Base-by-base conservation (phyloP, 2,797 vertebrate species). In the Hippoglossus hippoglossus region DNA sequence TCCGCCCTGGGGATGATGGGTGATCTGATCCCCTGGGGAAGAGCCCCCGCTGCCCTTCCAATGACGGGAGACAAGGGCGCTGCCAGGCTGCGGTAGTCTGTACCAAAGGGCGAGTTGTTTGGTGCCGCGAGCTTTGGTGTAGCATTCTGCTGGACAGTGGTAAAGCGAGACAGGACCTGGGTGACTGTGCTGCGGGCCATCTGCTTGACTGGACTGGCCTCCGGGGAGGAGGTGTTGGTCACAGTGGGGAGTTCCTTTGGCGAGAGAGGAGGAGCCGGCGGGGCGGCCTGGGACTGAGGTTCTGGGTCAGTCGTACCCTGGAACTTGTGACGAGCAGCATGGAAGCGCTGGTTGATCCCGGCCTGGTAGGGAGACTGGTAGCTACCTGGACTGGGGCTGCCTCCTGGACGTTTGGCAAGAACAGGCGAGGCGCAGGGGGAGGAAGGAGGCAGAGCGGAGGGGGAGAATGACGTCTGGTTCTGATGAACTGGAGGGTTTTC, bases 341-440 rank as follows among this genome's bases (percentile, higher is more conserved):
- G 98, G 92, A 99, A 98, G 0, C 98, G 96, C 63, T 98, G 97
- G 77, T 98, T 96, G 91, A 99, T 95, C 61, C 98, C 97, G 3
- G 96, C 96, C 88, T 99, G 98, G 92, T 98, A 99, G 53, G 97
- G 96, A 0, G 97, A 97, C 82, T 97, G 97, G 87, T 96, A 95
- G 79, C 93, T 90, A 0, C 95, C 94, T 50, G 92, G 0, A 72
- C 73, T 55, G 74, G 85, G 19, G 94, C 94, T 2, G 91, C 93
- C 0, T 84, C 95, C 0, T 76, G 95, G 24, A 39, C 90, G 92
- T 36, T 95, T 96, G 0, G 85, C 68, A 3, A 96, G 91, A n/a
- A 96, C 92, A 0, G 97, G 96, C 0, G 97, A 97, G 6, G 95
- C 89, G 83, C 95, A 96, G 26, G 96, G 96, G 2, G 96, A 96